phyloP scores from a whole-genome alignment of 1,140 invertebrate genomes.

The Hydropsyche tenuis region DNA sequence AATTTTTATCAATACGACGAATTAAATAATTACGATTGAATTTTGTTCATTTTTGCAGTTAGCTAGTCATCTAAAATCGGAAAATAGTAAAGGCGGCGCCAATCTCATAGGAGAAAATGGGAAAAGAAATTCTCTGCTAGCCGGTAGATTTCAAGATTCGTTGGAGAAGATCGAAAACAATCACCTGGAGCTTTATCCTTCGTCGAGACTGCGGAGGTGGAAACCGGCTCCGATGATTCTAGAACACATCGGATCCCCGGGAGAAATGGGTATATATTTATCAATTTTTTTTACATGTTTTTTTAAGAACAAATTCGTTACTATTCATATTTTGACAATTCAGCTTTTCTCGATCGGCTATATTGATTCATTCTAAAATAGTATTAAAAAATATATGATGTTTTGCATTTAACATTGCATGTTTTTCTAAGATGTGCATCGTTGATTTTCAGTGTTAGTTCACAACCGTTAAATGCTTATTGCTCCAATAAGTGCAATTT shows the following conservation, averaged over 20 bases:
- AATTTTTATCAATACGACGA: too few species aligned
- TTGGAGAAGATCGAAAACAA: conserved; percentile 55
- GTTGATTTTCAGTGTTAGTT: conserved; percentile 16
- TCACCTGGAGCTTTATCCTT: conserved; percentile 55
- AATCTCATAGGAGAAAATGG: conserved; percentile 41
- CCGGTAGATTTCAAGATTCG: conserved; percentile 54
- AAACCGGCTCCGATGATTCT: conserved; percentile 71
- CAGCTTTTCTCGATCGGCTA: too few species aligned
- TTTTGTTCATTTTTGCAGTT: conserved; percentile 16
- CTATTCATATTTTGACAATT: too few species aligned
- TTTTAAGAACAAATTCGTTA: too few species aligned
- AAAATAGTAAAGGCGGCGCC: conserved; percentile 4
- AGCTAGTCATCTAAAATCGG: conserved; percentile 20
- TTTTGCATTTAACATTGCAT: not conserved
- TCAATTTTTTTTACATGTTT: not conserved
- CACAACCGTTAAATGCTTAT: conserved; percentile 1
- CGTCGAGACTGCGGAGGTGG: conserved; percentile 73
- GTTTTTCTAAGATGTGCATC: not conserved
- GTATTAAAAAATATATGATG: not conserved
- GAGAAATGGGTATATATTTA: conserved; percentile 77
- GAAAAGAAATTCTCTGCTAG: conserved; percentile 60
- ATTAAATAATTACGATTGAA: too few species aligned
- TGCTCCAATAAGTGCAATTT: not conserved
- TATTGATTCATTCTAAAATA: too few species aligned
- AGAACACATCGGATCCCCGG: conserved; percentile 74